Evolutionary conservation across 2,888 invertebrate genomes (phyloP).

Genomic region (Dicranocentrus wangi): DNA sequence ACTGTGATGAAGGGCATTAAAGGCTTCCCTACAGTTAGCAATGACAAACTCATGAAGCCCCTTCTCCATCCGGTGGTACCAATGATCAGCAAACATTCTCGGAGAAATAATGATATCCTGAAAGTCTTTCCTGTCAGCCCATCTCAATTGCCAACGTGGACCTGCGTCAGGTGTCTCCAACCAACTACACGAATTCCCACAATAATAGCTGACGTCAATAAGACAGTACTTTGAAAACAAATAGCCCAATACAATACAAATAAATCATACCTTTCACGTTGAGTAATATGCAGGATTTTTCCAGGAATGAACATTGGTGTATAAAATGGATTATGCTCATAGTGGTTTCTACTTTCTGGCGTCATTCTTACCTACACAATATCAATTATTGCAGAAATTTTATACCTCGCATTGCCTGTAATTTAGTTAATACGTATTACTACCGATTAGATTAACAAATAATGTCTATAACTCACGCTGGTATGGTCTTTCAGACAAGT

Average conservation of each 20-base stretch:
- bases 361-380: background rate
- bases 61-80: constrained; percentile 85
- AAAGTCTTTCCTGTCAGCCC: constrained; percentile 87
- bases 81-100: constrained; percentile 88
- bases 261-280: constrained; percentile 79
- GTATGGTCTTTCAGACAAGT: constrained; percentile 25
- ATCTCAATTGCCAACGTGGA: constrained; percentile 76
- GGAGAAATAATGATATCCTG: constrained; percentile 88
- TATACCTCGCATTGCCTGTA: no score
- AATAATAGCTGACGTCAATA: background rate
- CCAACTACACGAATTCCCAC: constrained; percentile 37
- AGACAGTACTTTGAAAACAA: no score
- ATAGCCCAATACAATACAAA: background rate
- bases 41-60: constrained; percentile 77
- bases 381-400: no score
- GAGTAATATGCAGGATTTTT: constrained; percentile 85
- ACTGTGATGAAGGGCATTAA: constrained; percentile 53
- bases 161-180: constrained; percentile 61
- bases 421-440: no score
- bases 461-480: no score
- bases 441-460: no score
- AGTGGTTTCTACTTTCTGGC: constrained; percentile 20
- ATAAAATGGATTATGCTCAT: constrained; percentile 52
- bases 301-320: constrained; percentile 83
- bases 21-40: constrained; percentile 56